Percentiles rank a stretch among this genome's conserved stretches.
Conservation (phyloP, 37 sponge, comb jelly and placozoan species). For the Bolinopsis microptera region DNA sequence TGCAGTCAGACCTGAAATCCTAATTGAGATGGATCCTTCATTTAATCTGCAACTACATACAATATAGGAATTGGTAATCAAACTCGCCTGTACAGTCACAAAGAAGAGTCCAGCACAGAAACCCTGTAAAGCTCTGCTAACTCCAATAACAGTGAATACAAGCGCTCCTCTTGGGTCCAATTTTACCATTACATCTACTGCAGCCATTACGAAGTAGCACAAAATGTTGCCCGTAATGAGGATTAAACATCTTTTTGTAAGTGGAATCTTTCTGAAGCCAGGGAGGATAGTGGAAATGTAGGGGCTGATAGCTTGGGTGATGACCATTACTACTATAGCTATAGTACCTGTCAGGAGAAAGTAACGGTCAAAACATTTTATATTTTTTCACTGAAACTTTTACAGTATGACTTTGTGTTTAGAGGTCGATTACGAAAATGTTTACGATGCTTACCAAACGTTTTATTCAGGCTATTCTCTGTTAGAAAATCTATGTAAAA, state of each 20-base stretch:
- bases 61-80: too few species aligned
- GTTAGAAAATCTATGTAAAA: not conserved
- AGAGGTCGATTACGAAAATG: too few species aligned
- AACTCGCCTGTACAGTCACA: not conserved
- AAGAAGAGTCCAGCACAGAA: not conserved
- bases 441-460: not conserved
- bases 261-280: not conserved
- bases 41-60: too few species aligned
- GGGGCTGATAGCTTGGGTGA: not conserved
- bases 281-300: not conserved
- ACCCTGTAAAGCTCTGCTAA: not conserved
- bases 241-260: not conserved
- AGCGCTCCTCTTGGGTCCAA: not conserved
- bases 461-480: not conserved
- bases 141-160: not conserved
- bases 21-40: too few species aligned
- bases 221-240: not conserved
- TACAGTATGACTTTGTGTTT: too few species aligned
- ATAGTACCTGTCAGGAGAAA: not conserved
- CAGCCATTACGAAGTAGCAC: not conserved
- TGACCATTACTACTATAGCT: not conserved
- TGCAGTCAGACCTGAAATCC: too few species aligned
- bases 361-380: too few species aligned
- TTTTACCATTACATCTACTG: not conserved
- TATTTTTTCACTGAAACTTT: too few species aligned